phyloP scores from a whole-genome alignment of 2,888 invertebrate species.

The Anoncus sp. region DNA sequence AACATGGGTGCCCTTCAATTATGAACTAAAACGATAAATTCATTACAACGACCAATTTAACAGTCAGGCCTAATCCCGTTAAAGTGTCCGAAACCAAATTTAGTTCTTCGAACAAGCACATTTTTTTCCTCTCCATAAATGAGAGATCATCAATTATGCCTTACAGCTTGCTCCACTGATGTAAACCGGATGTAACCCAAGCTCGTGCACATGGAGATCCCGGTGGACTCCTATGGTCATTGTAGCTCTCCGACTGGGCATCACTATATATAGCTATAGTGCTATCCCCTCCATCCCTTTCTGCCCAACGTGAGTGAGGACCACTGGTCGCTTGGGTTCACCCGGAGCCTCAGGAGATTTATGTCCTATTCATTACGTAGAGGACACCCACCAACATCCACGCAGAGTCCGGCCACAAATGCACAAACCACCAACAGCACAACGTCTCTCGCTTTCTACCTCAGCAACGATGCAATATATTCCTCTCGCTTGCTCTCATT shows the following conservation, averaged over 20 bases:
- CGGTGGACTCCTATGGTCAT: constrained; percentile 41
- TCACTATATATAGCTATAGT: neutral
- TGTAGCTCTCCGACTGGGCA: constrained; percentile 27
- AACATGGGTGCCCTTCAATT: too few relatives aligned
- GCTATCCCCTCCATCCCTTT: neutral
- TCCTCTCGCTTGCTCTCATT: constrained; percentile 58
- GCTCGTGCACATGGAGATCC: constrained; percentile 19
- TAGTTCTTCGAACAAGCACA: neutral
- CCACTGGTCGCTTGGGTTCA: constrained; percentile 57
- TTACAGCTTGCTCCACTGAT: constrained; percentile 6
- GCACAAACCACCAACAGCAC: constrained; percentile 65
- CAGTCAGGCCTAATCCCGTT: neutral
- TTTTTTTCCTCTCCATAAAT: neutral
- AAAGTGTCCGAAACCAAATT: neutral
- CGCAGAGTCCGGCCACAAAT: constrained; percentile 68
- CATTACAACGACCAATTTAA: too few relatives aligned
- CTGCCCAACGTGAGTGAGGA: constrained; percentile 57
- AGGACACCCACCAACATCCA: constrained; percentile 63
- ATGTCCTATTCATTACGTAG: constrained; percentile 79
- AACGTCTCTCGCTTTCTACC: constrained; percentile 33
- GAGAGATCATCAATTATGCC: constrained; percentile 22
- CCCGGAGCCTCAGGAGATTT: constrained; percentile 76
- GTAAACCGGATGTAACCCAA: constrained; percentile 36
- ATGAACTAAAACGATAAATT: too few relatives aligned
- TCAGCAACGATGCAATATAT: constrained; percentile 35